A percentile compares a stretch with the other conserved stretches of the same genome.
phyloP scores from a whole-genome alignment of 2,888 invertebrate genomes.

The Melanostoma mellinum region DNA sequence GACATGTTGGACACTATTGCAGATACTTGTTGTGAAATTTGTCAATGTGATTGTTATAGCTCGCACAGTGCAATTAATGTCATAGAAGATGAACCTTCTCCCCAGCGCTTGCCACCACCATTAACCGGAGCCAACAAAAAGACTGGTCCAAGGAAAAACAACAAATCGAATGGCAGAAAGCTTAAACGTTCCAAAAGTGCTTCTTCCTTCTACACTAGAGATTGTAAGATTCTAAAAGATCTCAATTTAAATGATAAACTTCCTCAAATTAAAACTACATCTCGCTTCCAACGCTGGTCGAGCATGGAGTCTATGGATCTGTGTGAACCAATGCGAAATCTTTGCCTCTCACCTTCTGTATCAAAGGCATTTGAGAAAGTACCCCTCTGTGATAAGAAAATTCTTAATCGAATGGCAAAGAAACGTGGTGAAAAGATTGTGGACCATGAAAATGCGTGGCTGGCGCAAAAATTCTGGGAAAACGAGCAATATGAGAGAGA shows the following conservation, averaged over 20 bases:
- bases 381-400: conserved; percentile 80
- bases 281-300: conserved; percentile 55
- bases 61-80: conserved; percentile 76
- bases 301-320: conserved; percentile 73
- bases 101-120: conserved; percentile 42
- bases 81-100: conserved; percentile 39
- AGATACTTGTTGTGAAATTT: conserved; percentile 80
- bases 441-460: conserved; percentile 80
- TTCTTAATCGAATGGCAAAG: conserved; percentile 81
- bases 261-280: conserved; percentile 26
- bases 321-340: conserved; percentile 79
- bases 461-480: conserved; percentile 81
- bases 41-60: conserved; percentile 80
- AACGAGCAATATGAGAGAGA: conserved; percentile 81
- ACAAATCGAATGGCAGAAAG: conserved; percentile 39
- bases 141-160: conserved; percentile 46
- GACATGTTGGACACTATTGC: conserved; percentile 76
- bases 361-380: conserved; percentile 79
- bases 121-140: conserved; percentile 39
- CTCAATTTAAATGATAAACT: conserved; percentile 46
- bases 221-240: conserved; percentile 79
- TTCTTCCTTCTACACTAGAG: conserved; percentile 75
- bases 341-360: conserved; percentile 79
- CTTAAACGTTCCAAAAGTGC: conserved; percentile 78
- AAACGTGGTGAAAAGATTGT: conserved; percentile 79